Evolutionary conservation across 2,888 invertebrate genomes (phyloP).

Genomic region (Philopedon plagiatum): DNA sequence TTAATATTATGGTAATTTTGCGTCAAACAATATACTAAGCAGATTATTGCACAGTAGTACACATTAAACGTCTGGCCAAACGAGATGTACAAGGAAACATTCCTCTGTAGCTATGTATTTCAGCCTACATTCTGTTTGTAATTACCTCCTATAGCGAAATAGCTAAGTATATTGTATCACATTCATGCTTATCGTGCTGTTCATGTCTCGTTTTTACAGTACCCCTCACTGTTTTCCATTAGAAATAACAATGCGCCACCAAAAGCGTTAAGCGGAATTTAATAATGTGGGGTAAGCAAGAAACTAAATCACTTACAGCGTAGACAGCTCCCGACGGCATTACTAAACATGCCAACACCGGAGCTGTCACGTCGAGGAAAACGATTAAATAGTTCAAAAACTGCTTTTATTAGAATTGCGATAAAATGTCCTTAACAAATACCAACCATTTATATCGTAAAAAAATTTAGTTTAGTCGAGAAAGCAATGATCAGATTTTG

Average conservation of each 20-base stretch:
- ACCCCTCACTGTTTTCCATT: constrained; percentile 19
- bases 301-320: constrained; percentile 76
- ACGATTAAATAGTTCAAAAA: not conserved
- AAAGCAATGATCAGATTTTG: too few species aligned
- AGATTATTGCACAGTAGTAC: too few species aligned
- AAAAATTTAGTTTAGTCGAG: too few species aligned
- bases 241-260: constrained; percentile 30
- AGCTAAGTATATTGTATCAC: constrained; percentile 9
- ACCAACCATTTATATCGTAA: too few species aligned
- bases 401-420: too few species aligned
- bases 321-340: constrained; percentile 94
- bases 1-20: too few species aligned
- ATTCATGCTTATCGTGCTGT: constrained; percentile 1
- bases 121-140: too few species aligned
- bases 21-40: too few species aligned
- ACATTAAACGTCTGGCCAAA: too few species aligned
- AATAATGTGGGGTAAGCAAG: constrained; percentile 19
- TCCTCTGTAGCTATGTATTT: too few species aligned
- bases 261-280: constrained; percentile 33
- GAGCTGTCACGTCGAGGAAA: not conserved
- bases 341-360: constrained; percentile 93
- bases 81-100: too few species aligned
- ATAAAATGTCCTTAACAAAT: too few species aligned
- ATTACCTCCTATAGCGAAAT: constrained; percentile 9
- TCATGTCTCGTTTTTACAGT: constrained; percentile 1